phyloP scores from a whole-genome alignment of 2,888 invertebrate genomes.

The Drosophila macrospina region DNA sequence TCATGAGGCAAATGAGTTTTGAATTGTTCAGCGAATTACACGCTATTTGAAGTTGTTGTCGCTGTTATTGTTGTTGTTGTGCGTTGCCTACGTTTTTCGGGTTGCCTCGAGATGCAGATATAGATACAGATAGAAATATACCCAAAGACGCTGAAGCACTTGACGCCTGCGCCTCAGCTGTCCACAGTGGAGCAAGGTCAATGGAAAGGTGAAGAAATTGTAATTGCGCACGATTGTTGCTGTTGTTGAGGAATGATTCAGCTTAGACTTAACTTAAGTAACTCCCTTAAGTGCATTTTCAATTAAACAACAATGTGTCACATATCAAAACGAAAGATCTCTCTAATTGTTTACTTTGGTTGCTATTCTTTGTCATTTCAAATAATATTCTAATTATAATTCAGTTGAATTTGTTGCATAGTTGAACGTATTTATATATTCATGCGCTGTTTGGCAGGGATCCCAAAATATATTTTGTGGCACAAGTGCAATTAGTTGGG shows the following conservation, averaged over 20 bases:
- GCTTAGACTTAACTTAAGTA: neutral
- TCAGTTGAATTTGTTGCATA: slow-evolving; percentile 9
- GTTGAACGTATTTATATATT: slow-evolving; percentile 17
- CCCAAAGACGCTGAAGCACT: slow-evolving; percentile 25
- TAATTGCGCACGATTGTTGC: slow-evolving; percentile 3
- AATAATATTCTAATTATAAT: slow-evolving; percentile 6
- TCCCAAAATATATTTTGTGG: slow-evolving; percentile 27
- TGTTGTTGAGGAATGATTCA: slow-evolving; percentile 15
- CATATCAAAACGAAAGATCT: neutral
- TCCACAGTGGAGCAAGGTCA: slow-evolving; percentile 52
- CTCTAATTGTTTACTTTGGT: slow-evolving; percentile 9
- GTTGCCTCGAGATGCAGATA: slow-evolving; percentile 18
- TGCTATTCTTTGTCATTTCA: neutral
- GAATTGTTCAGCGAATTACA: slow-evolving; percentile 50
- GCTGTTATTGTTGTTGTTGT: slow-evolving; percentile 8
- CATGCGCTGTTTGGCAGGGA: slow-evolving; percentile 54
- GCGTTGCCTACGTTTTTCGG: slow-evolving; percentile 33
- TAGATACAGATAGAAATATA: slow-evolving; percentile 13
- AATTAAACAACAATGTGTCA: slow-evolving; percentile 1
- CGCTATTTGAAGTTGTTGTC: slow-evolving; percentile 35
- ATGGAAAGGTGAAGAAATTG: slow-evolving; percentile 33
- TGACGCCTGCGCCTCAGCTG: slow-evolving; percentile 49
- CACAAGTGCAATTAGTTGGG: slow-evolving; percentile 26
- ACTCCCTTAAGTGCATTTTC: neutral
- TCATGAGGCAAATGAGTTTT: slow-evolving; percentile 61